Conservation (phyloP, 2,888 invertebrate genomes). For the Bruchidius siliquastri region DNA sequence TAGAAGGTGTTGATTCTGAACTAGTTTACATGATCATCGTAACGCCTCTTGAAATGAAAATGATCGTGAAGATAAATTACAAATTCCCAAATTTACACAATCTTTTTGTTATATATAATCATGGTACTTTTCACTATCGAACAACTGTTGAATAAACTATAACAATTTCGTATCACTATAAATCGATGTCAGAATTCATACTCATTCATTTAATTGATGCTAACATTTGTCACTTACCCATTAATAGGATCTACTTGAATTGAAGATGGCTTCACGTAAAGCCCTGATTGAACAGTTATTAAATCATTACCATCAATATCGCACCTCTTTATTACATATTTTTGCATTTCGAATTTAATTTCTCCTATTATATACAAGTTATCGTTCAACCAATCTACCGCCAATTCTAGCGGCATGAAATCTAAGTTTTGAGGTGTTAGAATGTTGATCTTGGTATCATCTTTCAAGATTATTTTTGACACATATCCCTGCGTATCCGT, state of each 20-base stretch:
- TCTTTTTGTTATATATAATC: too few species aligned
- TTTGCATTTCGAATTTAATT: slow-evolving; percentile 47
- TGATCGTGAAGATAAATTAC: too few species aligned
- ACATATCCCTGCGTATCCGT: slow-evolving; percentile 62
- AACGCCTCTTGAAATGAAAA: too few species aligned
- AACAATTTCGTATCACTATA: too few species aligned
- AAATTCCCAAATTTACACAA: too few species aligned
- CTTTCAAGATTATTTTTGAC: slow-evolving; percentile 50
- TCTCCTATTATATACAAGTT: slow-evolving; percentile 79
- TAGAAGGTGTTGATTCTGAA: too few species aligned
- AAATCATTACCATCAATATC: slow-evolving; percentile 69
- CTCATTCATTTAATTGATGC: too few species aligned
- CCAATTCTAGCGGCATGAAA: slow-evolving; percentile 65
- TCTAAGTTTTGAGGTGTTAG: slow-evolving; percentile 56
- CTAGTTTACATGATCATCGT: too few species aligned
- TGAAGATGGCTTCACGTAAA: slow-evolving; percentile 67
- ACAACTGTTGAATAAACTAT: too few species aligned
- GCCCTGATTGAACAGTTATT: slow-evolving; percentile 65
- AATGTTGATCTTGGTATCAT: slow-evolving; percentile 48
- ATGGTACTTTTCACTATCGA: too few species aligned
- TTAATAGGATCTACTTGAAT: slow-evolving; percentile 90
- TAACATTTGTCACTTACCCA: slow-evolving; percentile 55
- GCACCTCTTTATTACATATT: slow-evolving; percentile 74
- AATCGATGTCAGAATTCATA: too few species aligned
- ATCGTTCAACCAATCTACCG: slow-evolving; percentile 86